Evolutionary conservation across 2,888 invertebrate genomes (phyloP), one percentile per base, ranked within the genome.

Genomic region (Teleogryllus oceanicus): DNA sequence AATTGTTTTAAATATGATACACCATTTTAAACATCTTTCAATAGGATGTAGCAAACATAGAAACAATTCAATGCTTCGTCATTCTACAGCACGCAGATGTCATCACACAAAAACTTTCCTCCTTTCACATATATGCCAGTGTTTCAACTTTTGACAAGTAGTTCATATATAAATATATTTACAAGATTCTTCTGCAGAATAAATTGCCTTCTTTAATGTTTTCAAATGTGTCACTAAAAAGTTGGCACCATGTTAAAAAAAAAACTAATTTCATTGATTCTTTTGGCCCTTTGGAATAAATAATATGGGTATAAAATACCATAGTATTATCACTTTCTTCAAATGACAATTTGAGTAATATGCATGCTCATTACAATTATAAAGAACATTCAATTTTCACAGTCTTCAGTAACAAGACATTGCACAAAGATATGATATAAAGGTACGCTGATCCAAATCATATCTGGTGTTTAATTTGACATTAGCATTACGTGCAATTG

Each of bases 271-370:
- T 78, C 18, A 24, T 75, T 24, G 49, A 75, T 75, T 79, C 11
- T 62, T 80, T 80, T 80, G 80, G 80, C 80, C 76, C 80, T 77
- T 80, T 75, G 76, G 78, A 80, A 80, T 80, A 78, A 78, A 49
- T 77, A 50, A 74, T 77, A 50, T 20, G 51, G 51, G 62, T 20
- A 78, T 78, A 50, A 78, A 78, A 78, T 78, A 20, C 49, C 62
- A 62, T 74, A 49, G 75, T 37, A 75, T 74, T n/a, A 74, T 75
- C n/a, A 74, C 50, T 37, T 75, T 13, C 21, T 49, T 37, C 75
- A 79, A 24, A 79, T 37, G 75, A 74, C 37, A 74, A 37, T 74
- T 62, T 62, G 62, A 62, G 62, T 62, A 62, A 62, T 62, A 62
- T 62, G 62, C 62, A 62, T 62, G 62, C 62, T 62, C 62, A 62